These are phyloP conservation scores for Enteromius thamalakanensis DNA, from an alignment of 2,797 vertebrate genomes.

Conservation along the genomic window DNA sequence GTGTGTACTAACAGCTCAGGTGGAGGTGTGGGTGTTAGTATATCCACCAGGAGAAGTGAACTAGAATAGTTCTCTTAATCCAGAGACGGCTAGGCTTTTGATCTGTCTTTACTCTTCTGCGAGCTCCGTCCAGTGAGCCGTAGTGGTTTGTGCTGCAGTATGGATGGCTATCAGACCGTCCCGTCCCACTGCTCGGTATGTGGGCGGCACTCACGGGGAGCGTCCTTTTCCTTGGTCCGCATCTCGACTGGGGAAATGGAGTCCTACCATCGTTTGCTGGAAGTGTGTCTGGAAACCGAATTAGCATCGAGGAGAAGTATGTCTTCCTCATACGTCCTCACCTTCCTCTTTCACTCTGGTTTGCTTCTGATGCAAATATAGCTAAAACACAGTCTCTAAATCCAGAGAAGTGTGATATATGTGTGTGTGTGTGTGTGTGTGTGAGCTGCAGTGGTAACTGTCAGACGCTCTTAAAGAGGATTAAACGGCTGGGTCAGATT, in stretches of 20 bases:
- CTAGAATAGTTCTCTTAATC: conserved; percentile 44
- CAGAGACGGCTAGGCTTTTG: conserved; percentile 41
- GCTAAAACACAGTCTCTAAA: not conserved
- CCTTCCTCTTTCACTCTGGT: conserved; percentile 11
- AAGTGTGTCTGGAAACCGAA: conserved; percentile 77
- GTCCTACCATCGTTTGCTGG: conserved; percentile 83
- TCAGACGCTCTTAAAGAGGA: conserved; percentile 23
- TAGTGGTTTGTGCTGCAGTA: conserved; percentile 50
- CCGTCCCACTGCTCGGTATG: conserved; percentile 73
- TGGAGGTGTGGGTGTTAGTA: conserved; percentile 48
- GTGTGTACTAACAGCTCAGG: conserved; percentile 37
- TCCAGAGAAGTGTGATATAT: not conserved
- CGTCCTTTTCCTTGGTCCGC: conserved; percentile 77
- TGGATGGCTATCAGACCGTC: conserved; percentile 63
- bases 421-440: not conserved
- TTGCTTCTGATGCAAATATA: conserved; percentile 7
- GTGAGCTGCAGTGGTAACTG: conserved; percentile 20
- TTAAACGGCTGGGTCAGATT: conserved; percentile 39
- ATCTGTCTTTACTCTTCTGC: conserved; percentile 15
- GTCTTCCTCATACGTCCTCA: conserved; percentile 49
- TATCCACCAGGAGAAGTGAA: conserved; percentile 41
- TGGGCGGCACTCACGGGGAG: conserved; percentile 67
- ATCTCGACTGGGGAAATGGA: conserved; percentile 89
- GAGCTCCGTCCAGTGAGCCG: conserved; percentile 43
- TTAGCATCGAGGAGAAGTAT: conserved; percentile 76